These are phyloP conservation scores for Pocillopora damicornis DNA, from an alignment of 64 coral and sea anemone species.

Conservation along the genomic window DNA sequence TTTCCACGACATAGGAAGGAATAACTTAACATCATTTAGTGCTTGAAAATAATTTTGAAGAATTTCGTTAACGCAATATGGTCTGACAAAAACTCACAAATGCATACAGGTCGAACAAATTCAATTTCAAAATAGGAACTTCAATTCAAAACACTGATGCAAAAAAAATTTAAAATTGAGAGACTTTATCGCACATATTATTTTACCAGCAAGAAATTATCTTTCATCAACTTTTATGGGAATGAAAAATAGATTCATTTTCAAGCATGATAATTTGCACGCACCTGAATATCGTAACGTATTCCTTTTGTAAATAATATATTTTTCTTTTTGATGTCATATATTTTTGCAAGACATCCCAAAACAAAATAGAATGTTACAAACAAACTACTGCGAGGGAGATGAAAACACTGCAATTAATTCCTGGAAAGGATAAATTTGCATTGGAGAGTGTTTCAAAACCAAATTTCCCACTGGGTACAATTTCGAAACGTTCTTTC, in stretches of 20 bases:
- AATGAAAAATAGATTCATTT: neutral
- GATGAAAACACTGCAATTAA: slow-evolving; percentile 16
- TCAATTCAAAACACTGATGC: too few species aligned
- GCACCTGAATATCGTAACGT: neutral
- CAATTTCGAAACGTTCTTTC: neutral
- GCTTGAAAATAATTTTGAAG: neutral
- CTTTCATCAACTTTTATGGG: neutral
- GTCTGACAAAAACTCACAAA: neutral
- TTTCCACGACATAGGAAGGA: neutral
- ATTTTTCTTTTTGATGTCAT: neutral
- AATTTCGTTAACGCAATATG: slow-evolving; percentile 13
- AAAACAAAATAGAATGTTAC: neutral
- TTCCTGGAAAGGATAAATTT: neutral
- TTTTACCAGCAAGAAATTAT: slow-evolving; percentile 8
- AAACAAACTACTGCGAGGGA: neutral
- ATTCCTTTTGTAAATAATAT: neutral
- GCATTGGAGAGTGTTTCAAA: neutral
- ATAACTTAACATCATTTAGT: slow-evolving; percentile 24
- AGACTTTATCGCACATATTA: neutral
- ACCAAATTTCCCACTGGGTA: neutral
- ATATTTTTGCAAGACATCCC: neutral
- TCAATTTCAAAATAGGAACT: neutral
- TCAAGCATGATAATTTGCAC: neutral
- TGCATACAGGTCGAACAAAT: neutral
- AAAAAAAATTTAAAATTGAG: neutral